Conservation (phyloP, 2,113 vertebrate species). For the Bos indicus region DNA sequence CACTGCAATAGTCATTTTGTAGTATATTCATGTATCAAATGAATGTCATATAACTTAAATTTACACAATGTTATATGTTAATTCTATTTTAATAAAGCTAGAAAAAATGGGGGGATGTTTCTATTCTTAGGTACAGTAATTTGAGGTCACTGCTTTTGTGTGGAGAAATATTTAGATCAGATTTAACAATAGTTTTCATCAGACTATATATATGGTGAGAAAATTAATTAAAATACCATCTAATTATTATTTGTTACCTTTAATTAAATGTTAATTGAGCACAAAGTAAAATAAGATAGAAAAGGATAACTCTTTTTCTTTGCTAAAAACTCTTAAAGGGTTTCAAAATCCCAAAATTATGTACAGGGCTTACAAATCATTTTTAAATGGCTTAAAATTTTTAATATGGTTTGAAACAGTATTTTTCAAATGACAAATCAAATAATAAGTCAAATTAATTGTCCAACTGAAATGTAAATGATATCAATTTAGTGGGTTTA, state of each 20-base stretch:
- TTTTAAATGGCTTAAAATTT: not conserved
- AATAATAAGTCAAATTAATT: not conserved
- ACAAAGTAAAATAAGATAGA: slow-evolving; percentile 31
- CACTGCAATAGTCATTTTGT: not conserved
- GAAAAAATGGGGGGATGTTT: not conserved
- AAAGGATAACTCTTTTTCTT: not conserved
- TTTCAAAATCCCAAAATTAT: not conserved
- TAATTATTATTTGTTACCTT: slow-evolving; percentile 72
- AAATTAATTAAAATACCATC: slow-evolving; percentile 80
- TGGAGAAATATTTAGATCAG: slow-evolving; percentile 66
- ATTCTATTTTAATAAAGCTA: not conserved
- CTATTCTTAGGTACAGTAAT: slow-evolving; percentile 18
- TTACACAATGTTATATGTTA: not conserved
- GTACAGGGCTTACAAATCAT: not conserved
- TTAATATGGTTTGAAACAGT: not conserved
- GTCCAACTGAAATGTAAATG: not conserved
- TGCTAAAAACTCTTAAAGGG: not conserved
- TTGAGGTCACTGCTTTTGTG: slow-evolving; percentile 68
- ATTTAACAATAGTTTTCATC: slow-evolving; percentile 70
- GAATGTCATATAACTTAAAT: not conserved
- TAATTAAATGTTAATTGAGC: slow-evolving; percentile 77
- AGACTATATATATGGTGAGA: slow-evolving; percentile 54
- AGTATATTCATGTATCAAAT: not conserved
- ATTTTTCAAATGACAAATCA: slow-evolving; percentile 4
- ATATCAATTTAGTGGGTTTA: not conserved